These are phyloP conservation scores for Sitobion miscanthi DNA, from an alignment of 1,140 invertebrate species.

Conservation along the genomic window DNA sequence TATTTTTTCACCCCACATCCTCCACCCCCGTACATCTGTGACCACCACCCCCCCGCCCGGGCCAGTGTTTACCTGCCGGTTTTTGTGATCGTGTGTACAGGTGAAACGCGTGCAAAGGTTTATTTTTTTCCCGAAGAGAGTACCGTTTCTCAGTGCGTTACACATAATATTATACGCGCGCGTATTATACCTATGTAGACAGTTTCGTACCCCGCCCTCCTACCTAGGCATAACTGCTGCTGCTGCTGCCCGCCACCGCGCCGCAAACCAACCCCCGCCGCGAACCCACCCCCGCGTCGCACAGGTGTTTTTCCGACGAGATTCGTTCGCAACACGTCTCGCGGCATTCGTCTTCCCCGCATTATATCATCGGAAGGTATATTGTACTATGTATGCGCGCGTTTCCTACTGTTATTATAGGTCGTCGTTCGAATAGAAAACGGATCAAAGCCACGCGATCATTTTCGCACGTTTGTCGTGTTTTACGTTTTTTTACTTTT, in stretches of 20 bases:
- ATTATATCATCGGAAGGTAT: background rate
- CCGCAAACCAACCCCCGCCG: background rate
- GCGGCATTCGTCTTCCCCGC: background rate
- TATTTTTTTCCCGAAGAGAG: background rate
- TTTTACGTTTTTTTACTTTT: background rate
- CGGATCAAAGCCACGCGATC: background rate
- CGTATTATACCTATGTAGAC: background rate
- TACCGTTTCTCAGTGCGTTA: background rate
- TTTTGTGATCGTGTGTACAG: background rate
- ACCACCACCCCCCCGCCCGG: background rate
- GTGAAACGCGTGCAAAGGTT: background rate
- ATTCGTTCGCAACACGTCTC: background rate
- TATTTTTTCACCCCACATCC: background rate
- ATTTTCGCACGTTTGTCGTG: background rate
- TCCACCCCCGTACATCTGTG: background rate
- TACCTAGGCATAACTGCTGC: background rate
- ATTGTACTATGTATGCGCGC: background rate
- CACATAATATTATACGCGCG: background rate
- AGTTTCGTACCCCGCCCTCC: background rate
- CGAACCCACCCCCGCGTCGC: background rate
- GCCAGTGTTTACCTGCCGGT: background rate
- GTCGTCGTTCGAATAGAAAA: conserved; percentile 2
- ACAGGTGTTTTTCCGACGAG: conserved; percentile 13
- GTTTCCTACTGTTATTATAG: background rate
- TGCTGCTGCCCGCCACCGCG: too few species aligned